Evolutionary conservation across 2,797 vertebrate species (phyloP).

Genomic region (Gephyroberyx darwinii): DNA sequence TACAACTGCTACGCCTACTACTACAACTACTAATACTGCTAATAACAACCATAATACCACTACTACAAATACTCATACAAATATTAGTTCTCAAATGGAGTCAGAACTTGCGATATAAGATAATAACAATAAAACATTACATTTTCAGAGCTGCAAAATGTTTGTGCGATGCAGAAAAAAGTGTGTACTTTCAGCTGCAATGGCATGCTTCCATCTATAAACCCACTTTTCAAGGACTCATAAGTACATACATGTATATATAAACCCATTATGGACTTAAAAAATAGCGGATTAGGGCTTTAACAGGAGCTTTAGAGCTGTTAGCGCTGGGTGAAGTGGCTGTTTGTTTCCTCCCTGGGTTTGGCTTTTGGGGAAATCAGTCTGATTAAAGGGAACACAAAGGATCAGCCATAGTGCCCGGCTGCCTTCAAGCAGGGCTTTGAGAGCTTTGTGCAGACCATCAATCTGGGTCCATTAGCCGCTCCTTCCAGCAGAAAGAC

Average conservation of each 20-base stretch:
- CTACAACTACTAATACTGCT: no score
- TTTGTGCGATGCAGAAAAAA: not conserved
- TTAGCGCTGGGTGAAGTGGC: conserved; percentile 37
- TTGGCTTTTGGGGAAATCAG: conserved; percentile 44
- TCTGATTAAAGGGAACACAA: conserved; percentile 51
- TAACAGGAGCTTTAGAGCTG: conserved; percentile 11
- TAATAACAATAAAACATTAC: no score
- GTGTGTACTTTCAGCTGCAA: no score
- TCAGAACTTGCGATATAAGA: no score
- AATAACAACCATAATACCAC: no score
- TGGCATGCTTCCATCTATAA: not conserved
- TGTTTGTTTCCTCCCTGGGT: conserved; percentile 39
- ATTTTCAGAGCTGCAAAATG: not conserved
- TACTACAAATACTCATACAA: no score
- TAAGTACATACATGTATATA: no score
- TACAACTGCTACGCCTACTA: no score
- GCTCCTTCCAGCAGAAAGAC: conserved; percentile 35
- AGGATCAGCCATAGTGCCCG: conserved; percentile 14
- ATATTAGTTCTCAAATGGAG: no score
- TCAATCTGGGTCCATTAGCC: conserved; percentile 42
- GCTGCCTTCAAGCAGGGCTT: conserved; percentile 34
- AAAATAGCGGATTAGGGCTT: conserved; percentile 6
- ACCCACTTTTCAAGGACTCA: not conserved
- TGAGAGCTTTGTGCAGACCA: conserved; percentile 38
- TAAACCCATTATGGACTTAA: not conserved